Conservation (phyloP, 1,140 invertebrate genomes). For the Caenorhabditis tropicalis region DNA sequence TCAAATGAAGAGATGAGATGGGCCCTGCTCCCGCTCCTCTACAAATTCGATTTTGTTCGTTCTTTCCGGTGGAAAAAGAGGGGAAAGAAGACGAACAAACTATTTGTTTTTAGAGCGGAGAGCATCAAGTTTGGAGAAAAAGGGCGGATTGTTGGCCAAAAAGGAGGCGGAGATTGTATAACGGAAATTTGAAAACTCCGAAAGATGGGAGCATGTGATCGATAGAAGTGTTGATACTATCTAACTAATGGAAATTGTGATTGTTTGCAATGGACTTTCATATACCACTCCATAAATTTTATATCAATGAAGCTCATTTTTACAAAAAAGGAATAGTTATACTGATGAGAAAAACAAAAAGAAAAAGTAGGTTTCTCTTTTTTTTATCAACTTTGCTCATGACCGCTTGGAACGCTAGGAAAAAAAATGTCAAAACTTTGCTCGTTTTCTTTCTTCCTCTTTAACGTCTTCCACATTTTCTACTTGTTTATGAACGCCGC, state of each 20-base stretch:
- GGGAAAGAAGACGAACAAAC: background rate
- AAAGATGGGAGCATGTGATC: background rate
- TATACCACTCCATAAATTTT: no score
- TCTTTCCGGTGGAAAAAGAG: background rate
- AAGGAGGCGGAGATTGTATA: background rate
- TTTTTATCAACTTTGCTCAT: background rate
- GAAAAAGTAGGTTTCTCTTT: no score
- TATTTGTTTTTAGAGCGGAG: constrained; percentile 7
- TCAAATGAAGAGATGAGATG: background rate
- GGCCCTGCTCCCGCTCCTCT: background rate
- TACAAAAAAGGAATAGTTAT: no score
- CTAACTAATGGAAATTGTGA: background rate
- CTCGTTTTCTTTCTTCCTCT: background rate
- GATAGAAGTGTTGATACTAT: background rate
- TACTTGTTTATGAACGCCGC: constrained; percentile 31
- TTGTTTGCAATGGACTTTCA: no score
- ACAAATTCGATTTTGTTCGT: constrained; percentile 34
- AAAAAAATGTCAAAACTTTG: constrained; percentile 9
- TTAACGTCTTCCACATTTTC: background rate
- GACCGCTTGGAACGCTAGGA: background rate
- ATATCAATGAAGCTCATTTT: no score
- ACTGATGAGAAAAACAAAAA: no score
- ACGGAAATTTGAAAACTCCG: constrained; percentile 25
- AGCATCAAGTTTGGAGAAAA: background rate
- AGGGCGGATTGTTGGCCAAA: background rate